phyloP scores from a whole-genome alignment of 2,888 invertebrate species.

The Amphipoea oculea region DNA sequence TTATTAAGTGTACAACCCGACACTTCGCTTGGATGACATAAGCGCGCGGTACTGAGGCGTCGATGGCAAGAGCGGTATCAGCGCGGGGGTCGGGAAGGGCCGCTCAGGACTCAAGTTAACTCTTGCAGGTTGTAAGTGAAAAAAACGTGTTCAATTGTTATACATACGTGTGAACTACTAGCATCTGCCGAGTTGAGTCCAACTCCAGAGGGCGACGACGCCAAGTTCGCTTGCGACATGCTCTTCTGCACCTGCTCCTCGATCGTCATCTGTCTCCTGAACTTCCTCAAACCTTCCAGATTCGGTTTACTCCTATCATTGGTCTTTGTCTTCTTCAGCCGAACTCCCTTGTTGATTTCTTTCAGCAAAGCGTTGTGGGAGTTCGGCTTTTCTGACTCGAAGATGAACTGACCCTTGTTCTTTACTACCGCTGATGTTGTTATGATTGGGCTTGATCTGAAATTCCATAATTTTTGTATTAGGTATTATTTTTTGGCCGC shows the following conservation, averaged over 20 bases:
- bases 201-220: conserved; percentile 87
- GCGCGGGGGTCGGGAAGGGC: too few species aligned
- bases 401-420: conserved; percentile 95
- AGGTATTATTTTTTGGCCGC: background rate
- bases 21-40: too few species aligned
- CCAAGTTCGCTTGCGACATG: conserved; percentile 92
- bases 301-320: conserved; percentile 97
- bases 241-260: conserved; percentile 97
- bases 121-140: background rate
- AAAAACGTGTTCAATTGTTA: conserved; percentile 9
- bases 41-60: too few species aligned
- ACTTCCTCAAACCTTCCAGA: conserved; percentile 95
- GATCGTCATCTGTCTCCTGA: conserved; percentile 96
- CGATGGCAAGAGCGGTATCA: too few species aligned
- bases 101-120: background rate
- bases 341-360: conserved; percentile 95
- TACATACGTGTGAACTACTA: conserved; percentile 65
- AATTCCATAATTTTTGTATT: conserved; percentile 54
- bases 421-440: conserved; percentile 91
- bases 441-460: conserved; percentile 91
- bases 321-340: conserved; percentile 93
- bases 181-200: conserved; percentile 78
- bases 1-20: too few species aligned
- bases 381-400: conserved; percentile 95
- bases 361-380: conserved; percentile 95